A percentile compares a stretch with the other conserved stretches of the same genome.
Conservation (phyloP, 2,888 invertebrate genomes). For the Taphrorychus bicolor region DNA sequence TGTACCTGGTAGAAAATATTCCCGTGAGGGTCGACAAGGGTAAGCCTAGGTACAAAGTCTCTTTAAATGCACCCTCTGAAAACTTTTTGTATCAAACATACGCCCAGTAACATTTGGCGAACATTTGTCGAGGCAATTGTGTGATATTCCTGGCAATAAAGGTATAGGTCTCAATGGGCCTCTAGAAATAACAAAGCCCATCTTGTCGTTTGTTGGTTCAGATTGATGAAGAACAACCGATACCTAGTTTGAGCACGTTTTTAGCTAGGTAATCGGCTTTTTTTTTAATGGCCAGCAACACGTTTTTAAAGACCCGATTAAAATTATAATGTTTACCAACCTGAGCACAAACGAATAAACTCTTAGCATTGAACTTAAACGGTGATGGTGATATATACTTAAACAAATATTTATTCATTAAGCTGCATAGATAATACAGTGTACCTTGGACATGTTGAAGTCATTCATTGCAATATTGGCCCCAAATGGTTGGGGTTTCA, state of each 20-base stretch:
- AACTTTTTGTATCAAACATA: constrained; percentile 48
- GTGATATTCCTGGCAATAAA: constrained; percentile 36
- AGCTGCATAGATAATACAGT: constrained; percentile 14
- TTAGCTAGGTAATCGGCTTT: too few species aligned
- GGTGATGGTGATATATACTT: constrained; percentile 19
- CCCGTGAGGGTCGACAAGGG: constrained; percentile 21
- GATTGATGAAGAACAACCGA: constrained; percentile 23
- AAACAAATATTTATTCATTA: constrained; percentile 21
- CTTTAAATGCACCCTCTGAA: constrained; percentile 41
- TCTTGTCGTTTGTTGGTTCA: constrained; percentile 36
- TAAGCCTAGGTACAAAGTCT: constrained; percentile 29
- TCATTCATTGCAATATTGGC: background rate
- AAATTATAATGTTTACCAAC: background rate
- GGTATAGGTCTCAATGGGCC: constrained; percentile 29
- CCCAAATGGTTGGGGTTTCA: too few species aligned
- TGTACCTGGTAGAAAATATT: constrained; percentile 24
- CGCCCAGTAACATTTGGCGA: constrained; percentile 48
- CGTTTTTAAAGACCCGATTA: background rate
- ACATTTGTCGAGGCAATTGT: constrained; percentile 46
- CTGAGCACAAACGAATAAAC: background rate
- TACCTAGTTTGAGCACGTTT: constrained; percentile 15
- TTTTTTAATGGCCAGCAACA: background rate
- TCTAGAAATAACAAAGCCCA: constrained; percentile 24
- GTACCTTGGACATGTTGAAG: background rate
- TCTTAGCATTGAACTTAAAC: constrained; percentile 30